Evolutionary conservation across 2,113 vertebrate genomes (phyloP).

Genomic region (Cyanistes caeruleus): DNA sequence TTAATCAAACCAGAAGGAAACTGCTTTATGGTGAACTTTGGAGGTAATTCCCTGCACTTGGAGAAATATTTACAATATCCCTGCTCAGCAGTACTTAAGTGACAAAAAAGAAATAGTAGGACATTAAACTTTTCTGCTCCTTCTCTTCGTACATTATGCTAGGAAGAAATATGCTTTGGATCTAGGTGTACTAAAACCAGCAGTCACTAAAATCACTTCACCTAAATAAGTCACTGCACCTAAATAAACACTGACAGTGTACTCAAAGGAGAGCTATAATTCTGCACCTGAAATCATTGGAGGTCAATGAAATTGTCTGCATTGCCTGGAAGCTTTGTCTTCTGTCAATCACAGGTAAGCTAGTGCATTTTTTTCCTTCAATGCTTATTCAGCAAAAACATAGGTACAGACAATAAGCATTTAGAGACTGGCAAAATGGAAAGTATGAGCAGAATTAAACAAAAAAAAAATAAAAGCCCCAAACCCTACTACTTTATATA

Average conservation of each 20-base stretch:
- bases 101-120: neutral
- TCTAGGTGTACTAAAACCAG: constrained; percentile 16
- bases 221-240: constrained; percentile 2
- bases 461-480: neutral
- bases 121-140: neutral
- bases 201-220: constrained; percentile 16
- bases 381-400: constrained; percentile 42
- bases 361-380: neutral
- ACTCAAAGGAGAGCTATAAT: constrained; percentile 55
- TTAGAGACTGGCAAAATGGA: constrained; percentile 7
- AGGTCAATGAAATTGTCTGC: constrained; percentile 53
- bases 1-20: neutral
- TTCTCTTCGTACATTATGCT: neutral
- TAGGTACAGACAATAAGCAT: neutral
- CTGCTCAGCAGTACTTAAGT: neutral
- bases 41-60: neutral
- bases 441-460: neutral
- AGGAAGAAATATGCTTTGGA: neutral
- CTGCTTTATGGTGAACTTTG: neutral
- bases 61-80: neutral
- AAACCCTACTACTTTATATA: neutral
- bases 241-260: constrained; percentile 42
- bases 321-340: constrained; percentile 39
- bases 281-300: constrained; percentile 27
- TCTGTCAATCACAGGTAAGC: constrained; percentile 44